Base-by-base conservation (phyloP, 2,797 vertebrate species). In the Pangasius sanitwongsei region DNA sequence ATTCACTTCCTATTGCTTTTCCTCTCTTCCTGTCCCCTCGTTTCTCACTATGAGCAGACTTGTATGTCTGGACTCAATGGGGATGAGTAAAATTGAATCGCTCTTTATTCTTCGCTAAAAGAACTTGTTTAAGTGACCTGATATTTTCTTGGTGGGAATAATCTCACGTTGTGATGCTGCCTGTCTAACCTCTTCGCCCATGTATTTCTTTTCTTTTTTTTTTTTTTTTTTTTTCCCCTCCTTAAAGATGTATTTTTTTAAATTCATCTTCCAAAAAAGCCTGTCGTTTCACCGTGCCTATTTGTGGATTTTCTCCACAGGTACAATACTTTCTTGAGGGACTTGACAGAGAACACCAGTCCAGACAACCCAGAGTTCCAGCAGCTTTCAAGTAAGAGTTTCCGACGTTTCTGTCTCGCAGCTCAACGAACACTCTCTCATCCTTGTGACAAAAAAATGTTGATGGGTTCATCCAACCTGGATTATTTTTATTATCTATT, bases 321-420 rank as follows among this genome's bases (percentile, higher is more conserved):
- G 94, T 99, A 98, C 90, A 96, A 97, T 78, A 94, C 96, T 92
- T 97, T 98, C 65, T 90, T 98, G 2, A 92, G 96, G 90, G 96
- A 97, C 91, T 91, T 99, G 94, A 92, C 96, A 78, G 97, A 97
- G 92, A 98, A 98, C 93, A 98, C 97, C 12, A 94, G 89, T 91
- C 97, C 96, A 84, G 96, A 95, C 88, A 93, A 93, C 90, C 93
- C 95, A 28, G 97, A 98, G 88, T 95, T 97, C 92, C 94, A 95
- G 13, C 95, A 96, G 93, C 96, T 99, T 90, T 95, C 96, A 95
- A 95, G 98, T 99, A 96, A 93, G 97, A 91, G 72, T 95, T 94
- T 95, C 90, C 59, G 65, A 34, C 48, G 23, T 85, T 34, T 53
- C 80, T 59, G 87, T 90, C 1, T 53, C 53, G 25, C 87, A 70